Evolutionary conservation across 2,888 invertebrate species (phyloP), one percentile per base, ranked within the genome.

Genomic region (Dryocosmus kuriphilus): DNA sequence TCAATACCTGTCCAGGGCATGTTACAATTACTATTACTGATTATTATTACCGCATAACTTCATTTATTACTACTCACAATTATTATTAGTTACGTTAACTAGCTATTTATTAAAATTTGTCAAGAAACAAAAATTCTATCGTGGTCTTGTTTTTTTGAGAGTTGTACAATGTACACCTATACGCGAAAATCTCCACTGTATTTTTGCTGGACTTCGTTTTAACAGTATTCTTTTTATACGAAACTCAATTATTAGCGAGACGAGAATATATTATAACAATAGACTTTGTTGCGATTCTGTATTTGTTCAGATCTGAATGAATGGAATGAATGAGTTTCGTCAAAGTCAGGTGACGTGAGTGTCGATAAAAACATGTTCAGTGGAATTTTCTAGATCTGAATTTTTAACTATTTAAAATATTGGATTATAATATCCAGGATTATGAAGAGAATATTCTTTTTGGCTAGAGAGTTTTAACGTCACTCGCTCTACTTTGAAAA

Each of bases 101-200:
- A 71, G 51, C 46, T 81, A 81, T 81, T 81, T 79, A 79, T 81
- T 80, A 75, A 61, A 65, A 46, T 63, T 78, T 71, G 41, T 46
- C 46, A 46, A 65, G 46, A n/a, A 46, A 27, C 6, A 51, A 27
- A 24, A 71, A 65, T 65, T 41, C n/a, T 8, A 22, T 65, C 27
- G 24, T 63, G 63, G 6, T 65, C 35, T 65, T 38, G 41, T 27
- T 65, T 27, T 65, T 63, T 24, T 41, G 65, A 71, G 46, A 9
- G 46, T 71, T 71, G 46, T 19, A 67, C 27, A 46, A 5, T 30
- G n/a, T n/a, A n/a, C n/a, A n/a, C n/a, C n/a, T n/a, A n/a, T 51
- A 7, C n/a, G 30, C 24, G 46, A 71, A 71, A 46, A 71, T 71
- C 30, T 19, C 24, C 57, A 30, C 46, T 71, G 46, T 71, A 46